Percentiles rank a stretch among this genome's conserved stretches.
Conservation (phyloP, 2,888 invertebrate species). For the Eupsilia transversa region DNA sequence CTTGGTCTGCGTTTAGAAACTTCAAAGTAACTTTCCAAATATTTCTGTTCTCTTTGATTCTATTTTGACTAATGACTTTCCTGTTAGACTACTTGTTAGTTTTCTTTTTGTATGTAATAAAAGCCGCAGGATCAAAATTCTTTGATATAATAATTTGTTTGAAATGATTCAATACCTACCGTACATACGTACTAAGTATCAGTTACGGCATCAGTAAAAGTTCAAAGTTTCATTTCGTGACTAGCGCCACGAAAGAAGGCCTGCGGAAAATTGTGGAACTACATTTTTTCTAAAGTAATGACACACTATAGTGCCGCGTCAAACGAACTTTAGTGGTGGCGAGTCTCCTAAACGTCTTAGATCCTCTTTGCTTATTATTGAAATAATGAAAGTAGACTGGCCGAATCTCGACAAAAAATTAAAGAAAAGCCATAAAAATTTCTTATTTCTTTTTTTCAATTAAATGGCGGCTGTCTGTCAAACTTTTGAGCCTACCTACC, state of each 20-base stretch:
- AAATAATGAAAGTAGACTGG: constrained; percentile 5
- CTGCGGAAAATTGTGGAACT: too few relatives aligned
- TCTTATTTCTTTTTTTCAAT: neutral
- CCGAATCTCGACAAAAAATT: neutral
- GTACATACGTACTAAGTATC: too few relatives aligned
- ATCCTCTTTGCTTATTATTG: neutral
- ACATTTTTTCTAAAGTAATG: too few relatives aligned
- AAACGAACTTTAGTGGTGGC: too few relatives aligned
- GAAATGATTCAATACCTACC: neutral
- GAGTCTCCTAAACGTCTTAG: too few relatives aligned
- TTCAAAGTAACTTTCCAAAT: constrained; percentile 63
- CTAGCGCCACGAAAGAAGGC: too few relatives aligned
- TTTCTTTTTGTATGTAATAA: constrained; percentile 5
- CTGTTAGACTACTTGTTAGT: constrained; percentile 46
- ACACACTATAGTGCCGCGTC: too few relatives aligned
- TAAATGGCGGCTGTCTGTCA: neutral
- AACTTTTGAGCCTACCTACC: neutral
- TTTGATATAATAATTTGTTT: neutral
- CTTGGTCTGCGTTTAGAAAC: constrained; percentile 37
- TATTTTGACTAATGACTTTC: constrained; percentile 68
- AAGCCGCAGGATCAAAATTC: neutral
- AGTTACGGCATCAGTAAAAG: too few relatives aligned
- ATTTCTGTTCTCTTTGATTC: constrained; percentile 64
- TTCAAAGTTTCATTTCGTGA: neutral
- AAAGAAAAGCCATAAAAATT: neutral